phyloP scores from a whole-genome alignment of 1,140 invertebrate species.

The Dendrolimus punctatus region DNA sequence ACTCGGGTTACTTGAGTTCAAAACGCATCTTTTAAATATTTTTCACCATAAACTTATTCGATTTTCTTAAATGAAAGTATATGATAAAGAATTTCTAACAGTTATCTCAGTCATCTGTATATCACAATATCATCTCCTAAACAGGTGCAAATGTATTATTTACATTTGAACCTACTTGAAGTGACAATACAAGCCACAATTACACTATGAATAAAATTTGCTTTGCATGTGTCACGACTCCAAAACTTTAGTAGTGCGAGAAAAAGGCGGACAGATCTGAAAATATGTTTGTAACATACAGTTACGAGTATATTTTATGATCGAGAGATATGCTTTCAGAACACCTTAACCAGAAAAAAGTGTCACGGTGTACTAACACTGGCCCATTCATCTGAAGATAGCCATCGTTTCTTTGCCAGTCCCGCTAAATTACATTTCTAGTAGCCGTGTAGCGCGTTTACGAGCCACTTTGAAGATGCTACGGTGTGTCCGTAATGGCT shows the following conservation, averaged over 20 bases:
- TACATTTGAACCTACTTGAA: too few species aligned
- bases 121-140: too few species aligned
- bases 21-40: too few species aligned
- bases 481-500: constrained; percentile 59
- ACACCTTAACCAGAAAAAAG: constrained; percentile 55
- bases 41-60: too few species aligned
- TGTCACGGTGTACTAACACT: constrained; percentile 43
- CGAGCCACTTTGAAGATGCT: constrained; percentile 62
- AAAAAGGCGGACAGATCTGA: constrained; percentile 23
- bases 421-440: constrained; percentile 69
- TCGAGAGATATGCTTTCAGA: constrained; percentile 47
- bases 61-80: too few species aligned
- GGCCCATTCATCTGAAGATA: constrained; percentile 58
- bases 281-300: constrained; percentile 27
- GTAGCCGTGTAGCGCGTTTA: constrained; percentile 65
- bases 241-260: constrained; percentile 28
- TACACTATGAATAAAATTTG: constrained; percentile 9
- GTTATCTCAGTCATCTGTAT: too few species aligned
- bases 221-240: constrained; percentile 14
- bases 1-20: too few species aligned
- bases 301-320: constrained; percentile 21
- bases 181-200: too few species aligned
- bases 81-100: too few species aligned
- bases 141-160: too few species aligned
- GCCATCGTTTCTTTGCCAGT: constrained; percentile 60